Base-by-base conservation (phyloP, 1,140 invertebrate genomes). In the Phortica variegata region DNA sequence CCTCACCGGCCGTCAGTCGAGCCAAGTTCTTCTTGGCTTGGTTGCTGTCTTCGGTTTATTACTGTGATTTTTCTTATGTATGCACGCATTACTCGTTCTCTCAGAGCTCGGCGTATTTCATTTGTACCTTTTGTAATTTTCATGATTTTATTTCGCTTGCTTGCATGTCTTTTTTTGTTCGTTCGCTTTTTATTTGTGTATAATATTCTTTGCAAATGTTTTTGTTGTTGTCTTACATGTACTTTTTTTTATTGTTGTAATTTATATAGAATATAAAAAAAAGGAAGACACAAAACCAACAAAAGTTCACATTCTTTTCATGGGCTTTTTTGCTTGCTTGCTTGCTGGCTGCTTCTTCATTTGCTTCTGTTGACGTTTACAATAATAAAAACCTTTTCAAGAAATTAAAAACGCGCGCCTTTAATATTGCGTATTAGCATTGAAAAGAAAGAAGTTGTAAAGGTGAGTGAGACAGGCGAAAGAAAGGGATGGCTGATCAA, bases 71-170 rank as follows among this genome's bases (percentile, higher is more conserved):
- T 68, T 68, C 63, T 68, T 68, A 5, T 26, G 23, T 26, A 10
- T 26, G 57, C 58, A 60, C 63, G 56, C 63, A 66, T 66, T 65
- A 63, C 32, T 49, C 13, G 26, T 29, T 29, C 6, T 29, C 12
- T 29, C 56, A 54, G 54, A 57, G 63, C 48, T 63, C 43, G 23
- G 16, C 26, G 20, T 6, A 37, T 12, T 41, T 61, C 47, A 33
- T 38, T 50, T 39, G 43, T 58, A 66, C 63, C 63, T 68, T 68
- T 69, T 68, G 60, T 68, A 68, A 68, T 68, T 68, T 68, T 68
- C 68, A 68, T 68, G 65, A 68, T 68, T 60, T 68, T 63, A 63
- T 69, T 68, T 55, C 23, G 23, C 44, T 44, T 26, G n/a, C n/a
- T n/a, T n/a, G n/a, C 6, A 29, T 6, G 12, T 6, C 12, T 7